phyloP scores from a whole-genome alignment of 2,113 vertebrate species.

The Dolichallabes microphthalmus region DNA sequence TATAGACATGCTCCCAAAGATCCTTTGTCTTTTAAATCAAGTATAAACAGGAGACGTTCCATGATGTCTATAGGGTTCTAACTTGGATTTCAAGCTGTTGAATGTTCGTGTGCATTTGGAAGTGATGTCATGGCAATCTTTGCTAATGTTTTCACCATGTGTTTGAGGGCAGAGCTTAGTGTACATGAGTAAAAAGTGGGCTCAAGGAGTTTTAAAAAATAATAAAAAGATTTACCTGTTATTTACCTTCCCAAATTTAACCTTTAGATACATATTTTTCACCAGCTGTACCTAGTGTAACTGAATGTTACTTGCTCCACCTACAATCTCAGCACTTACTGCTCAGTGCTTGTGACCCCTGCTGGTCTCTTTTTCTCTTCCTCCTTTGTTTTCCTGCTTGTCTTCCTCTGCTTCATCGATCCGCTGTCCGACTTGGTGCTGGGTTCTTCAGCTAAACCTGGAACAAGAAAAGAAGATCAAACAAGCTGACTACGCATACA shows the following conservation, averaged over 20 bases:
- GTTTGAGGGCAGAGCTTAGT: neutral
- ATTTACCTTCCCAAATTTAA: neutral
- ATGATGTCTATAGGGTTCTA: neutral
- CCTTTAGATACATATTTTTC: neutral
- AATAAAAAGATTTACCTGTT: neutral
- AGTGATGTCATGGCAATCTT: neutral
- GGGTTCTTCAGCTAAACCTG: slow-evolving; percentile 87
- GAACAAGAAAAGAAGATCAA: slow-evolving; percentile 29
- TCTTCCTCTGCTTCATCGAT: slow-evolving; percentile 78
- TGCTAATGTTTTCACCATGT: neutral
- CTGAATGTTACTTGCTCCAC: neutral
- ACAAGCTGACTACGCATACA: neutral
- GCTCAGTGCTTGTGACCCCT: slow-evolving; percentile 85
- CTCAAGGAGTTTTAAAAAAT: neutral
- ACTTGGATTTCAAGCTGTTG: neutral
- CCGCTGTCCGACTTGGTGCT: slow-evolving; percentile 79
- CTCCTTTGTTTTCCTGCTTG: slow-evolving; percentile 76
- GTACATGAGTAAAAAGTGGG: neutral
- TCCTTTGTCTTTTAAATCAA: neutral
- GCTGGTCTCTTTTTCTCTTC: slow-evolving; percentile 77
- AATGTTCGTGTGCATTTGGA: neutral
- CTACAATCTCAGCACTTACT: slow-evolving; percentile 69
- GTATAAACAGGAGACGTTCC: neutral
- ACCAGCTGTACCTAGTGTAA: neutral
- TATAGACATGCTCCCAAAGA: neutral